Percentiles rank a stretch among this genome's conserved stretches.
These are phyloP conservation scores for Physeter macrocephalus DNA, from an alignment of 2,113 vertebrate species.

Conservation along the genomic window DNA sequence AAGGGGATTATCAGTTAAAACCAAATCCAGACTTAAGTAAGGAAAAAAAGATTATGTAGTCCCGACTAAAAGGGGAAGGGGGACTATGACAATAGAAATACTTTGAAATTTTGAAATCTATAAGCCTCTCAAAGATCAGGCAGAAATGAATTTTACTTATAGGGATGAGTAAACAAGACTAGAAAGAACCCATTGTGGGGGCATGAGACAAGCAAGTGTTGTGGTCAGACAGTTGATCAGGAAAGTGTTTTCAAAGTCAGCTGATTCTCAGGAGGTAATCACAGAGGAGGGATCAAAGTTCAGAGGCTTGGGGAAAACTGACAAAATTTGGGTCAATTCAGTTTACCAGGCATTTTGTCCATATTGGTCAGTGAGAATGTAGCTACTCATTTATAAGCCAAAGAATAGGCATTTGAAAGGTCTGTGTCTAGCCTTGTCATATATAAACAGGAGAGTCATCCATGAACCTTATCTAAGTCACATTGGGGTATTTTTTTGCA, in stretches of 20 bases:
- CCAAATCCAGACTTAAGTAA: not conserved
- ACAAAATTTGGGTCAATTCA: not conserved
- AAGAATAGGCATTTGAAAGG: not conserved
- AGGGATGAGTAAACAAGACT: not conserved
- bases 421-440: not conserved
- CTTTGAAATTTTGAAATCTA: not conserved
- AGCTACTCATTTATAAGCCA: not conserved
- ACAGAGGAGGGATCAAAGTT: not conserved
- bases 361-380: not conserved
- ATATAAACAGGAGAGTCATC: not conserved
- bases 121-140: not conserved
- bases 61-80: fast-evolving
- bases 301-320: not conserved
- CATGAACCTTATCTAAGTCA: not conserved
- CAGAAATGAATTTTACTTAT: not conserved
- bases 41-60: not conserved
- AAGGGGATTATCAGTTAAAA: not conserved
- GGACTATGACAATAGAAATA: not conserved
- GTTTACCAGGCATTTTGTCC: not conserved
- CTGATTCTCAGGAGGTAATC: not conserved
- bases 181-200: not conserved
- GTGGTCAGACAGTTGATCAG: not conserved
- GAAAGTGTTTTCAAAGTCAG: not conserved
- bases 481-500: not conserved
- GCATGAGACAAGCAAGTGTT: fast-evolving